Base-by-base conservation (phyloP, 2,888 invertebrate species). In the Tenthredo notha region DNA sequence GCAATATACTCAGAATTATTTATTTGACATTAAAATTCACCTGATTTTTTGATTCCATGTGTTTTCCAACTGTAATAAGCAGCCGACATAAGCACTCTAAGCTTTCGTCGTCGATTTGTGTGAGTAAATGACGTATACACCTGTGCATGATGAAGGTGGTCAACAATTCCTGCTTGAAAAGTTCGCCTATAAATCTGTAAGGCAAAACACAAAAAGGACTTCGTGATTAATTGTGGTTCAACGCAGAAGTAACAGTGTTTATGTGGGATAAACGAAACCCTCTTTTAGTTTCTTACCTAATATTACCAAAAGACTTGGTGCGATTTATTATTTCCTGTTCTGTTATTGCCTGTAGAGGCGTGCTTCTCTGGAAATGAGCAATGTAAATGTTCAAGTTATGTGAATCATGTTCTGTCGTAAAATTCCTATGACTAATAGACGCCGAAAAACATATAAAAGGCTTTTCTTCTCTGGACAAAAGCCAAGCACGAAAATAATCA, bases 21-120 rank as follows among this genome's bases (percentile, higher is more conserved):
- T 21, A 43, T 54, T 54, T 0, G 7, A 54, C n/a, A n/a, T n/a
- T n/a, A 25, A 25, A 78, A 85, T 84, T 87, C 86, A 90, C 91
- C 15, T 77, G 25, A 86, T 94, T 94, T 87, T 94, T 94, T 84
- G 88, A 87, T 91, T 97, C 97, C 78, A 98, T 94, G 91, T 97
- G 97, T 91, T 97, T 96, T 12, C 99, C 99, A 88, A 99, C 97
- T 0, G 98, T 99, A 3, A 98, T 97, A 40, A 99, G 94, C 85
- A 99, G 94, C 93, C 98, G 97, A 93, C 99, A 99, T 6, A 99
- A 94, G 92, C 98, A 98, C 93, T 99, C 99, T 0, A 98, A 94
- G 92, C 97, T 97, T 92, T 99, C 99, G 92, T 99, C 98, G 89
- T 98, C 97, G 80, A 95, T 94, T 87, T 96, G 95, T 50, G 96